Evolutionary conservation across 2,888 invertebrate species (phyloP), one percentile per base, ranked within the genome.

Genomic region (Heteropelma amictum): DNA sequence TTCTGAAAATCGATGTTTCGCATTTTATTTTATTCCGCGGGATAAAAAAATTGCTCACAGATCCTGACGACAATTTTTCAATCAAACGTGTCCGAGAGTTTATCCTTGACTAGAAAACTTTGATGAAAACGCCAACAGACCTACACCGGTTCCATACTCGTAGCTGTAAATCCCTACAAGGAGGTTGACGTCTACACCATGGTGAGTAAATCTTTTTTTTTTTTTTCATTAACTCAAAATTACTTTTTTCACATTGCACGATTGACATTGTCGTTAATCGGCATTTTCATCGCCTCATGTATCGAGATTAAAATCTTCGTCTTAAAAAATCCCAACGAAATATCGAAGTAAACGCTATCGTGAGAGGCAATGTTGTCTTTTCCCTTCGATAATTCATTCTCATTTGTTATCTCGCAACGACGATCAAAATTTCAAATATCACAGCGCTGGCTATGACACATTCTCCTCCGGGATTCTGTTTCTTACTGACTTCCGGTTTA

Each of bases 111-210:
- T 65, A 58, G 54, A 10, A 70, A 51, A 72, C 64, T 38, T 67
- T 67, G 54, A 67, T 53, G 28, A 35, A 53, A 7, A 26, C n/a
- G 21, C 28, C 21, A 75, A 87, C 91, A 97, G 97, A 97, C 97
- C 72, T 97, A 97, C 90, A 96, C 97, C 69, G 97, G 97, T 82
- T 95, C 96, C 74, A 97, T 97, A 90, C 91, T 97, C 87, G 95
- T 97, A 83, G 97, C 97, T 83, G 97, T 97, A 82, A 97, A 97
- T 91, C 97, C 97, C 2, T 97, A 97, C 91, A 97, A 97, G 91
- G 95, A 95, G 87, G 92, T 97, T 85, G 95, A 95, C 90, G 95
- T 95, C 88, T 97, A 97, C 90, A 94, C 94, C 81, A 93, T 94
- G 92, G 97, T 96, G 90, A 95, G 95, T 93, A 76, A 71, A n/a